Evolutionary conservation across 2,888 invertebrate genomes (phyloP).

Genomic region (Clivina fossor): DNA sequence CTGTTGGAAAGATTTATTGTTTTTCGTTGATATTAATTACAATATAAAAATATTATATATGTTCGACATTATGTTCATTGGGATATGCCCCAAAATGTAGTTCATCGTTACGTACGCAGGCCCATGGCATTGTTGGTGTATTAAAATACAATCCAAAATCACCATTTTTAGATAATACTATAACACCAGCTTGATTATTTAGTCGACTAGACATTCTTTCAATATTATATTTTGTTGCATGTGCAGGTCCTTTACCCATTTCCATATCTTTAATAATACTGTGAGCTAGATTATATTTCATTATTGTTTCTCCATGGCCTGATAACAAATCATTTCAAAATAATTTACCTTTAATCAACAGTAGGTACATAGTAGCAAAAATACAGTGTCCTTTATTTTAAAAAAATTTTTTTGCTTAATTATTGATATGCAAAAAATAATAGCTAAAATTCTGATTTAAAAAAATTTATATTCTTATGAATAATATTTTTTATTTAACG

Average conservation of each 20-base stretch:
- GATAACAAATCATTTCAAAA: too few species aligned
- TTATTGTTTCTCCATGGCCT: constrained; percentile 82
- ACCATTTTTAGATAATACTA: constrained; percentile 67
- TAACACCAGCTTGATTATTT: constrained; percentile 72
- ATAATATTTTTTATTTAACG: too few species aligned
- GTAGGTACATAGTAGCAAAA: neutral
- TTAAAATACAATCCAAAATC: constrained; percentile 70
- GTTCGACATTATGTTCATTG: constrained; percentile 56
- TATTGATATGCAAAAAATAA: too few species aligned
- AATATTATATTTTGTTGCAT: constrained; percentile 64
- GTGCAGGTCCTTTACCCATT: constrained; percentile 59
- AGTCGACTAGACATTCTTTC: constrained; percentile 68
- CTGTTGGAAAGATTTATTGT: too few species aligned
- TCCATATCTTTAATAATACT: constrained; percentile 68
- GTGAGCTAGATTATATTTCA: constrained; percentile 75
- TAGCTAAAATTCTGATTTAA: constrained; percentile 61
- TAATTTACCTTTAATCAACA: too few species aligned
- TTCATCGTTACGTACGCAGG: constrained; percentile 54
- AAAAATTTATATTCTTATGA: too few species aligned
- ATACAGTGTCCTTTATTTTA: neutral
- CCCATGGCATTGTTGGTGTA: constrained; percentile 71
- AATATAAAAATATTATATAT: too few species aligned
- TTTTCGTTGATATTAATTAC: too few species aligned
- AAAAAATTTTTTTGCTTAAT: neutral
- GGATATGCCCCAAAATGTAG: constrained; percentile 62